Percentiles rank a stretch among this genome's conserved stretches.
phyloP scores from a whole-genome alignment of 2,797 vertebrate species.

The Adrianichthys oophorus region DNA sequence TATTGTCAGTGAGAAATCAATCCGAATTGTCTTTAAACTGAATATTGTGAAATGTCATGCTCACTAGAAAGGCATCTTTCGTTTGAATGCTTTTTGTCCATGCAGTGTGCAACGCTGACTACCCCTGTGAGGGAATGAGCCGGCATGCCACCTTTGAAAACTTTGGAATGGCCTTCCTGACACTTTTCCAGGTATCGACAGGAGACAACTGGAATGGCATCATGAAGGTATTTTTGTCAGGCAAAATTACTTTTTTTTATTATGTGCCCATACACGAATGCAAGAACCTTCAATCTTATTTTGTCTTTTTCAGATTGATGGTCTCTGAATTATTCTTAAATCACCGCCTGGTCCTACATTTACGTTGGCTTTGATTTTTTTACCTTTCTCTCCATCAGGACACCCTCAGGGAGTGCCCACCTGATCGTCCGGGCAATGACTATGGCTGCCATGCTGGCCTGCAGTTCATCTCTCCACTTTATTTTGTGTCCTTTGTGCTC shows the following conservation, averaged over 20 bases:
- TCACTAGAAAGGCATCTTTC: not conserved
- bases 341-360: too few species aligned
- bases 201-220: constrained; percentile 99
- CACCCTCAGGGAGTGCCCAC: constrained; percentile 92
- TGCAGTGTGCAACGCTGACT: constrained; percentile 91
- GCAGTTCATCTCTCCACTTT: constrained; percentile 97
- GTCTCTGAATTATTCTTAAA: too few species aligned
- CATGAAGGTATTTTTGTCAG: constrained; percentile 86
- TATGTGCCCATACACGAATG: too few species aligned
- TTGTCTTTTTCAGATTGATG: not conserved
- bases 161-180: constrained; percentile 98
- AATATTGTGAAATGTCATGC: too few species aligned
- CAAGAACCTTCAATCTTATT: too few species aligned
- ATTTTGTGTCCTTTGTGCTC: constrained; percentile 99
- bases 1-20: too few species aligned
- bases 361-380: too few species aligned
- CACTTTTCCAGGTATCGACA: constrained; percentile 94
- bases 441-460: constrained; percentile 95
- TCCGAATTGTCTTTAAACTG: too few species aligned
- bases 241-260: not conserved
- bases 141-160: constrained; percentile 96
- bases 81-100: not conserved
- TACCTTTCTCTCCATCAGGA: constrained; percentile 75
- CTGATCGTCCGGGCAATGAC: constrained; percentile 79
- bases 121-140: constrained; percentile 96